A percentile compares a stretch with the other conserved stretches of the same genome.
Conservation (phyloP, 2,888 invertebrate species). For the Pardosa pseudoannulata region DNA sequence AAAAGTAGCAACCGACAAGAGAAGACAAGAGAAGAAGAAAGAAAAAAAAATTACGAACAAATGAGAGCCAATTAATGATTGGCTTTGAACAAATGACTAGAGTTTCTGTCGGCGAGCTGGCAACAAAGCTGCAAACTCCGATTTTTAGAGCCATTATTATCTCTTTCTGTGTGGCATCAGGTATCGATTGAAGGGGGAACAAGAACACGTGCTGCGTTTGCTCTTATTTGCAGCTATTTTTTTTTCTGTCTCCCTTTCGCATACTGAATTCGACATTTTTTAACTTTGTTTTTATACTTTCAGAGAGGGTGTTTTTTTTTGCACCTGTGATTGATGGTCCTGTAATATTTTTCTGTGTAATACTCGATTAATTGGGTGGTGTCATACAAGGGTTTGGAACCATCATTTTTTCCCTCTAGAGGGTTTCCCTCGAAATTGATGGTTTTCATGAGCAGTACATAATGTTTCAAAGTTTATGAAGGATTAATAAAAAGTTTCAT, state of each 20-base stretch:
- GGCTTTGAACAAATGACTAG: conserved; percentile 70
- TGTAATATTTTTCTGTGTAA: conserved; percentile 45
- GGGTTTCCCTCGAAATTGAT: background rate
- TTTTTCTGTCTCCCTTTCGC: too few relatives aligned
- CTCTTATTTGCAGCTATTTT: conserved; percentile 27
- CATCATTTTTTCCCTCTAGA: background rate
- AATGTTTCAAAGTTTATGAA: background rate
- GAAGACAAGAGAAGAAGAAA: background rate
- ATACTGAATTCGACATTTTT: conserved; percentile 16
- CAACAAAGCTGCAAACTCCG: conserved; percentile 70
- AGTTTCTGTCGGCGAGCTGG: conserved; percentile 42
- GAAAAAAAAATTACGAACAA: conserved; percentile 63
- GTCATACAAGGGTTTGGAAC: conserved; percentile 1
- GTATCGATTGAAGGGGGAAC: conserved; percentile 61
- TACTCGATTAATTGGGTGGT: conserved; percentile 42
- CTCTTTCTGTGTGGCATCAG: conserved; percentile 60
- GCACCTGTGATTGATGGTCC: conserved; percentile 40
- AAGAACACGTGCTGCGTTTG: conserved; percentile 30
- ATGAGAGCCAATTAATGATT: conserved; percentile 71
- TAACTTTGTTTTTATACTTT: background rate
- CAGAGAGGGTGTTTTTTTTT: background rate
- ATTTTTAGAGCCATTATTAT: conserved; percentile 68
- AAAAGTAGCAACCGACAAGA: conserved; percentile 45
- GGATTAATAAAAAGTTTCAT: too few relatives aligned
- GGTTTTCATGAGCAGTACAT: background rate